Base-by-base conservation (phyloP, 2,113 vertebrate species). In the Spea multiplicata region DNA sequence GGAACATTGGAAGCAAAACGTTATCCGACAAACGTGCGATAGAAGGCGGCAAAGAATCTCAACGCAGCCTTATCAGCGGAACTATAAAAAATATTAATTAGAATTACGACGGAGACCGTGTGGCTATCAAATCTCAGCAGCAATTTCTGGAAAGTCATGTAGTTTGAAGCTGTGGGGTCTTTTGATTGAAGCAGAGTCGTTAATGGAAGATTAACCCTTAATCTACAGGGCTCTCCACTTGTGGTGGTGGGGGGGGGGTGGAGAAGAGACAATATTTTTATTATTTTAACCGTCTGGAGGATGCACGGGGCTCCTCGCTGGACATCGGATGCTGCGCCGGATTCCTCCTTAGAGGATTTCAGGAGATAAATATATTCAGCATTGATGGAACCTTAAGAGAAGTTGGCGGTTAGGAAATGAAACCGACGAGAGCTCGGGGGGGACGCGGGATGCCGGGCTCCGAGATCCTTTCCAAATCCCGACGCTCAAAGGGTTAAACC, bases 61-160 rank as follows among this genome's bases (percentile, higher is more conserved):
- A 30, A 30, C 2, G 30, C 30, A 44, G 47, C 17, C 62, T 75
- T 44, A 64, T 64, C 73, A 13, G 4, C 16, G 30, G 62, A 30
- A 17, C 17, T 7, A 8, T n/a, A 66, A 45, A 62, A 30, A 16
- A 66, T 66, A 66, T 75, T 75, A 64, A 65, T 66, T 66, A 52
- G 59, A 44, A 66, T 53, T 44, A 49, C 10, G 45, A 74, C 45
- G 48, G 44, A 52, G 73, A 53, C 66, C 66, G 62, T 74, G 55
- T 59, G 2, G 55, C 55, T 4, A 13, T 59, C 55, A 59, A 59
- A 59, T 13, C 55, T 59, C 55, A 59, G 9, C 14, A 13, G 9
- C 55, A 59, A 59, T 59, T 59, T 13, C 14, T 12, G 10, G 55
- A 59, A 59, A 59, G 9, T 59, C 2, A 59, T 59, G 55, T 59